A percentile compares a stretch with the other conserved stretches of the same genome.
These are phyloP conservation scores for Agonopterix arenella DNA, from an alignment of 2,888 invertebrate species.

Conservation along the genomic window DNA sequence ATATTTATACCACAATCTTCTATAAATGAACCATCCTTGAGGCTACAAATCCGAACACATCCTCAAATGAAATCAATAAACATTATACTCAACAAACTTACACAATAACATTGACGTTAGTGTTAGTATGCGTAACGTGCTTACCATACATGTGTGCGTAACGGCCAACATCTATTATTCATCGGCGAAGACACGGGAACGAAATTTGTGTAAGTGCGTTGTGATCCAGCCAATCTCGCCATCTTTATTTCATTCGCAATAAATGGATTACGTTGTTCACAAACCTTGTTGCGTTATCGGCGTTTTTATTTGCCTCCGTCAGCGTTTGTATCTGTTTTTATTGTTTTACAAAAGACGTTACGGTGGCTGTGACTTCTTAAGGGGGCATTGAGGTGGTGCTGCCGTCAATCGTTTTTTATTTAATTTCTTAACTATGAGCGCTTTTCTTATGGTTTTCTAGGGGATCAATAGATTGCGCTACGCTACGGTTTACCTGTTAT, in stretches of 20 bases:
- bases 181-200: constrained; percentile 66
- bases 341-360: constrained; percentile 17
- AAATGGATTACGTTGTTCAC: constrained; percentile 66
- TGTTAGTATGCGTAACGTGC: background rate
- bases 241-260: constrained; percentile 70
- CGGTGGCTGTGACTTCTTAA: background rate
- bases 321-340: constrained; percentile 26
- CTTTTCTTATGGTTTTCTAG: too few relatives aligned
- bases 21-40: too few relatives aligned
- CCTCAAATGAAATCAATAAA: constrained; percentile 1
- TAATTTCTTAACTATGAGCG: too few relatives aligned
- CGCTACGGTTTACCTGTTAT: too few relatives aligned
- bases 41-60: constrained; percentile 12
- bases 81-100: background rate
- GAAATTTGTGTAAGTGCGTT: constrained; percentile 73
- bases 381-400: too few relatives aligned
- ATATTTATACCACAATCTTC: too few relatives aligned
- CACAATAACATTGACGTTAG: background rate
- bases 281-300: constrained; percentile 51
- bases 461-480: too few relatives aligned
- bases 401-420: too few relatives aligned
- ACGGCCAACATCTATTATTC: constrained; percentile 65
- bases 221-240: constrained; percentile 68
- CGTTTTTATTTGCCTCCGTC: constrained; percentile 41
- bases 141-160: constrained; percentile 21